Percentiles rank a stretch among this genome's conserved stretches.
These are phyloP conservation scores for Saturnia japonica DNA, from an alignment of 2,888 invertebrate genomes.

Conservation along the genomic window DNA sequence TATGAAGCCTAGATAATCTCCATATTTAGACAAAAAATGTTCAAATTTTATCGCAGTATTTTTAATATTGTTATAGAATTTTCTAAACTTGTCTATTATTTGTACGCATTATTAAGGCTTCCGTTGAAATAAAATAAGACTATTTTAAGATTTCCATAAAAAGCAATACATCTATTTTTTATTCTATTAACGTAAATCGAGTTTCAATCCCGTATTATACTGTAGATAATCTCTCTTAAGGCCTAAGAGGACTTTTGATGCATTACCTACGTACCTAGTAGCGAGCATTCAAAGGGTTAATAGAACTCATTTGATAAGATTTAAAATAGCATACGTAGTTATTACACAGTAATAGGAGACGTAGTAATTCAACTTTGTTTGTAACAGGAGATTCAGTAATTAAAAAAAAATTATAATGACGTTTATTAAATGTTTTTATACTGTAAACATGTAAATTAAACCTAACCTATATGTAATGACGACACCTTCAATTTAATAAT, in stretches of 20 bases:
- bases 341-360: constrained; percentile 1
- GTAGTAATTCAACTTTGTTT: constrained; percentile 6
- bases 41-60: neutral
- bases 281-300: constrained; percentile 10
- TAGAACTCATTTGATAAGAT: neutral
- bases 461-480: too few species aligned
- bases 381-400: neutral
- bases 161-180: neutral
- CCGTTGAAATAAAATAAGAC: too few species aligned
- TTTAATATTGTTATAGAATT: neutral
- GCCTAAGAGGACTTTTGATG: constrained; percentile 3
- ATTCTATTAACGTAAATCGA: neutral
- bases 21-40: neutral
- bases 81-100: too few species aligned
- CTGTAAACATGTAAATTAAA: too few species aligned
- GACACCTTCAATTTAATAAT: too few species aligned
- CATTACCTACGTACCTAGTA: neutral
- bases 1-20: too few species aligned
- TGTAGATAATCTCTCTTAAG: constrained; percentile 1
- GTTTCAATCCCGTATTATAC: neutral
- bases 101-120: too few species aligned
- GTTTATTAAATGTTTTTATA: too few species aligned
- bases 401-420: too few species aligned
- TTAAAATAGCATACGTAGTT: constrained; percentile 1
- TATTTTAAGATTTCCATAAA: too few species aligned